A percentile compares a stretch with the other conserved stretches of the same genome.
phyloP scores from a whole-genome alignment of 2,797 vertebrate genomes.

The Dryobates pubescens region DNA sequence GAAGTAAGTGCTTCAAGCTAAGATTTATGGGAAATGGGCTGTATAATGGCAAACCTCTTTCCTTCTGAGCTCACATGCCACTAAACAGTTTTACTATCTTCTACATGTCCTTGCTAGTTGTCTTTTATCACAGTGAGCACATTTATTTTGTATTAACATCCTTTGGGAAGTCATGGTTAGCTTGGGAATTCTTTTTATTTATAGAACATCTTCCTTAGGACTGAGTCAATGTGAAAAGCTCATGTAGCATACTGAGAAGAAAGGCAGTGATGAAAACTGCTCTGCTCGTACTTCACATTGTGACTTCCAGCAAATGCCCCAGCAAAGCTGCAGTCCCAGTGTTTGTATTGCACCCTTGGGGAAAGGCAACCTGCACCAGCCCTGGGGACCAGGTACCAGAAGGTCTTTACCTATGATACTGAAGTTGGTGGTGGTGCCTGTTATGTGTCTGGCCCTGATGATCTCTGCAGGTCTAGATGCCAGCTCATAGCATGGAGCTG shows the following conservation, averaged over 20 bases:
- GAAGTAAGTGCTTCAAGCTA: background rate
- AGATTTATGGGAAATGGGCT: constrained; percentile 30
- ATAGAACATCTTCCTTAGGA: background rate
- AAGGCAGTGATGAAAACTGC: background rate
- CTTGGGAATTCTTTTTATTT: background rate
- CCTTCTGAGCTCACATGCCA: background rate
- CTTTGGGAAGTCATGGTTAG: background rate
- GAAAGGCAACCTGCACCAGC: background rate
- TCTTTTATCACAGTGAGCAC: background rate
- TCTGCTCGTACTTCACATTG: accelerated
- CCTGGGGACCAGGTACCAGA: background rate
- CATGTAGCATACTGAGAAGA: background rate
- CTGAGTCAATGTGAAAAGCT: background rate
- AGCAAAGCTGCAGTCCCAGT: background rate
- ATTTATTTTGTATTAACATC: background rate
- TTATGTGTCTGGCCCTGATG: background rate
- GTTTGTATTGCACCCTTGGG: accelerated
- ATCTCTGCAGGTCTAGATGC: background rate
- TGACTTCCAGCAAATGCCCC: background rate
- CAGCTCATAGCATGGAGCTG: background rate
- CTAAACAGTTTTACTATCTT: background rate
- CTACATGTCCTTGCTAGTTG: background rate
- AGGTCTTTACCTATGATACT: background rate
- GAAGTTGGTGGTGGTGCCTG: background rate
- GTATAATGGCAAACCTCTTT: constrained; percentile 21